A percentile compares a stretch with the other conserved stretches of the same genome.
Evolutionary conservation across 2,797 vertebrate genomes (phyloP).

Genomic region (Danio choprae): DNA sequence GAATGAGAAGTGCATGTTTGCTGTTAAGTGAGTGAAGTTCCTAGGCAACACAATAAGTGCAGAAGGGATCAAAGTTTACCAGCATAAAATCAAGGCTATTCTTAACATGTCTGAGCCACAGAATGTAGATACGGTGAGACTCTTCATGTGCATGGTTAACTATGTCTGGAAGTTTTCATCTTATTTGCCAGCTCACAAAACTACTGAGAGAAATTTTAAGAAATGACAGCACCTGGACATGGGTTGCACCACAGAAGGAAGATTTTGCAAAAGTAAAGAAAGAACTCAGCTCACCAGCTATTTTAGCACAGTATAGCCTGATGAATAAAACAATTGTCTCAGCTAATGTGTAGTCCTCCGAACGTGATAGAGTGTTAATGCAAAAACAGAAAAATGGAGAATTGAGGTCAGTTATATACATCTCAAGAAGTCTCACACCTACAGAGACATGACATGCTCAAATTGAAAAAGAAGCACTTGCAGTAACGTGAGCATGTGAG

Average conservation of each 20-base stretch:
- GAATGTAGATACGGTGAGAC: neutral
- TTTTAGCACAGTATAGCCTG: conserved; percentile 25
- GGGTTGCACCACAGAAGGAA: conserved; percentile 45
- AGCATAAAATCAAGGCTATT: conserved; percentile 12
- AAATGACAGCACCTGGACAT: conserved; percentile 45
- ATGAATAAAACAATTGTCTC: conserved; percentile 14
- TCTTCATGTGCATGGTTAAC: conserved; percentile 25
- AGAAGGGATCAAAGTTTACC: neutral
- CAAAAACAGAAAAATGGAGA: neutral
- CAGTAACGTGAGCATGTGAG: conserved; percentile 12
- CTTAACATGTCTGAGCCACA: neutral
- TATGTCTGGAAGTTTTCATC: conserved; percentile 25
- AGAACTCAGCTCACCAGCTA: conserved; percentile 38
- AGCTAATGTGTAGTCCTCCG: neutral
- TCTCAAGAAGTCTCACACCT: conserved; percentile 16
- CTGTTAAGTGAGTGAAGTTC: conserved; percentile 35
- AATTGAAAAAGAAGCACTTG: conserved; percentile 22
- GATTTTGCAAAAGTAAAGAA: conserved; percentile 50
- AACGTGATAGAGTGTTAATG: too few relatives aligned
- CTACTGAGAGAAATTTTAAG: conserved; percentile 34
- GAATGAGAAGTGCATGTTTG: conserved; percentile 43
- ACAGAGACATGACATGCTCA: conserved; percentile 7
- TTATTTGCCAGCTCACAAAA: conserved; percentile 4
- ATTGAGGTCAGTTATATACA: conserved; percentile 29
- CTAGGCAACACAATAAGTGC: conserved; percentile 29